phyloP scores from a whole-genome alignment of 2,888 invertebrate species.

The Zaprionus obscuricornis region DNA sequence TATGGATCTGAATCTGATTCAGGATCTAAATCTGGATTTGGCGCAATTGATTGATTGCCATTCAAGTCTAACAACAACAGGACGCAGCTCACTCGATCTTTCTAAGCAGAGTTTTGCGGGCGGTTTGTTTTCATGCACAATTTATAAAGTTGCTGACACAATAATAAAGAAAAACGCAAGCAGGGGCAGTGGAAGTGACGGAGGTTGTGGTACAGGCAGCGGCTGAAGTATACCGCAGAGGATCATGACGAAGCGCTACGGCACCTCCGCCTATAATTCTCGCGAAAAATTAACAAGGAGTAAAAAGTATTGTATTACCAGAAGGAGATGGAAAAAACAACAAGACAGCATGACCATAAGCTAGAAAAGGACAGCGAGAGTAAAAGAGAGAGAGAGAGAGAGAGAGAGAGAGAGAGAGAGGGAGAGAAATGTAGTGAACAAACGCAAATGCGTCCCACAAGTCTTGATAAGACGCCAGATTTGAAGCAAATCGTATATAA shows the following conservation, averaged over 20 bases:
- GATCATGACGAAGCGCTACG: constrained; percentile 39
- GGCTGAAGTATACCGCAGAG: constrained; percentile 35
- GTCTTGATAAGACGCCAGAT: constrained; percentile 67
- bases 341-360: no score
- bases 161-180: no score
- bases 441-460: constrained; percentile 41
- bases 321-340: no score
- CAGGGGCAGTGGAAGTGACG: no score
- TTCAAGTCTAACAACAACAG: constrained; percentile 41
- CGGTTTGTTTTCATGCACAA: constrained; percentile 81
- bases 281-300: constrained; percentile 74
- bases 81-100: background rate
- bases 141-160: constrained; percentile 82
- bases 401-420: background rate
- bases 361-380: no score
- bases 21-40: no score
- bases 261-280: constrained; percentile 76
- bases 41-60: constrained; percentile 73
- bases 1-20: constrained; percentile 57
- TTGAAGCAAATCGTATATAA: constrained; percentile 49
- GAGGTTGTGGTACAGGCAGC: no score
- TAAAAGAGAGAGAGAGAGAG: background rate
- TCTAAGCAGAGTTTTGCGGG: no score
- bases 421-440: background rate
- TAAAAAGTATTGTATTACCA: constrained; percentile 65